Base-by-base conservation (phyloP, 2,113 vertebrate species). In the Polyodon spathula region DNA sequence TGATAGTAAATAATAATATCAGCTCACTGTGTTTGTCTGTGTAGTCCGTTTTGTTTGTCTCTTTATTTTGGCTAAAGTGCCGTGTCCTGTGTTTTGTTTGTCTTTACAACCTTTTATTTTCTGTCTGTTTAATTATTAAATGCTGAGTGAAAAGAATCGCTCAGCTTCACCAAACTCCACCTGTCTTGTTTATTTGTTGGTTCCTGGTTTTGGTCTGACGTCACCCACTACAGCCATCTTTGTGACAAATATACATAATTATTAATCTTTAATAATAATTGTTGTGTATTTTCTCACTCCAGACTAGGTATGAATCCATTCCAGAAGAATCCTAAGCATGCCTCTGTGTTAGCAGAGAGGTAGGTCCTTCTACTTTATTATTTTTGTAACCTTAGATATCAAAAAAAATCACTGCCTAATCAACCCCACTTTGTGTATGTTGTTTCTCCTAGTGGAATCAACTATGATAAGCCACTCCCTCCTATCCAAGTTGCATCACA, bases 251-350 rank as follows among this genome's bases (percentile, higher is more conserved):
- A 38, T 58, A 14, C 7, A 41, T 40, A 6, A 60, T 60, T 50
- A 15, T 54, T 38, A 6, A 37, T 12, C 55, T 48, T 54, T 66
- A 1, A 67, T 40, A 15, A 3, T 58, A 41, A 1, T 59, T 4
- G 10, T 58, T 56, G 56, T 65, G 43, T 69, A 4, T 48, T 77
- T 56, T 10, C 66, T 52, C 83, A 67, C 66, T 74, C 63, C 76
- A 96, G 93, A 41, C 82, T 94, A 37, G 92, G 93, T 58, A 93
- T 94, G 92, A 94, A 96, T 78, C 90, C 93, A 10, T 94, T 96
- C 79, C 93, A 96, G 86, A 94, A 96, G 84, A 94, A 96, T 72
- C 92, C 92, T 51, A 94, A 94, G 68, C 92, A 94, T 52, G 92
- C 93, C 0, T 93, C 92, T 0, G 93, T 96, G 58, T 80, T 94